Base-by-base conservation (phyloP, 1,140 invertebrate species). In the Diorhabda carinulata region DNA sequence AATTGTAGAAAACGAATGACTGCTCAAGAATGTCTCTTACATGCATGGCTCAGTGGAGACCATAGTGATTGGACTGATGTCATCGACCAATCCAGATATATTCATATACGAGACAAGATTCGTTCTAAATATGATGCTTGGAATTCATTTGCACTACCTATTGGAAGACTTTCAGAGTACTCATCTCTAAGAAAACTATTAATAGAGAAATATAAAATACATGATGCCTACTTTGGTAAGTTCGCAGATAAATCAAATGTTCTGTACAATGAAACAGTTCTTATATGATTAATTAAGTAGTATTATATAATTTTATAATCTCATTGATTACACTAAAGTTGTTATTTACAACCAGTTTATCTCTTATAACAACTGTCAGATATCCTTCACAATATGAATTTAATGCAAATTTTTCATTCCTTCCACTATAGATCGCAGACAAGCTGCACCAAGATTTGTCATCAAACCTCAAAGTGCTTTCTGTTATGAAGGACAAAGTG, bases 391-490 rank as follows among this genome's bases (percentile, higher is more conserved):
- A 25, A 25, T 25, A 25, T 25, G 25, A 25, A 25, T 25, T 25
- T 25, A 25, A 25, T 25, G 25, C 25, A 25, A 25, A 25, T 25
- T 25, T 25, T 25, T 25, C 25, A 25, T 25, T 25, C 25, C 1
- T 25, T 10, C 45, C 66, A 66, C 70, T 72, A 84, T 79, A 93
- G 96, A 99, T 86, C 92, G 97, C 42, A 87, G 95, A 78, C 97
- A 99, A 87, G 97, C 97, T 41, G 95, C 94, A 56, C 98, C 98
- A 10, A 87, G 97, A 80, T 99, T 99, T 84, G 96, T 99, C 66
- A 97, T 98, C 74, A 93, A 93, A 80, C 98, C 98, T 6, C 90
- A 92, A 74, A 97, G 94, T 72, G 94, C 96, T 68, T 95, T 97
- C 83, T 94, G 95, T 68, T 97, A 93, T 81, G 98, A 99, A 83